Base-by-base conservation (phyloP, 2,113 vertebrate species). In the Tylochromis polylepis region DNA sequence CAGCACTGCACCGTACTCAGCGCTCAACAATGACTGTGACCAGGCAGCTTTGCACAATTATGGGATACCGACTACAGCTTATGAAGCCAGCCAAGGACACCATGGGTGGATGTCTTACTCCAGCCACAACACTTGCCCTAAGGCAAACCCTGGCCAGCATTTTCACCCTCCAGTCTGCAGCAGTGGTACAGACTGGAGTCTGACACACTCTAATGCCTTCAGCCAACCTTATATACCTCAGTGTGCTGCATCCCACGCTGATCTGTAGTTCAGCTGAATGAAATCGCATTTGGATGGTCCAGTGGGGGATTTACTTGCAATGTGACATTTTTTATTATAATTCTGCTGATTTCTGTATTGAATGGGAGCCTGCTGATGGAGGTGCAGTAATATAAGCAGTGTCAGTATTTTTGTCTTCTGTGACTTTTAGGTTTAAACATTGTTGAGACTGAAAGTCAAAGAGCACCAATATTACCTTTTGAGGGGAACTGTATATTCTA, bases 1-100 rank as follows among this genome's bases (percentile, higher is more conserved):
- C 31, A 49, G 79, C 58, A 15, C 36, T 27, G 31, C 41, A 34
- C 53, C 65, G 10, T 56, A 62, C 78, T 58, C 55, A 6, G 62
- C 36, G 20, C 29, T 87, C 22, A 24, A 8, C 6, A 3, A 1
- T 24, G 72, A n/a, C 20, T 41, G 7, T 51, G 8, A 31, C 20
- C 82, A 70, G n/a, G 12, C 36, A 8, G 24, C 34, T 67, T 46
- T 60, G 43, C 81, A 83, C 7, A 34, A 12, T 20, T 85, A 83
- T 8, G 11, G 11, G 65, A 80, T n/a, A 1, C 86, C 14, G 9
- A 11, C 84, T 27, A 3, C 3, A 20, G 6, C 43, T 46, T 57
- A 72, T 81, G 65, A 53, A 41, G 3, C 9, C 11, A 14, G 72
- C 10, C 78, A 65, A 11, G 27, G 11, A 18, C 22, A 36, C 5